These are phyloP conservation scores for Pygoscelis antarcticus DNA, from an alignment of 2,113 vertebrate genomes.

Conservation along the genomic window DNA sequence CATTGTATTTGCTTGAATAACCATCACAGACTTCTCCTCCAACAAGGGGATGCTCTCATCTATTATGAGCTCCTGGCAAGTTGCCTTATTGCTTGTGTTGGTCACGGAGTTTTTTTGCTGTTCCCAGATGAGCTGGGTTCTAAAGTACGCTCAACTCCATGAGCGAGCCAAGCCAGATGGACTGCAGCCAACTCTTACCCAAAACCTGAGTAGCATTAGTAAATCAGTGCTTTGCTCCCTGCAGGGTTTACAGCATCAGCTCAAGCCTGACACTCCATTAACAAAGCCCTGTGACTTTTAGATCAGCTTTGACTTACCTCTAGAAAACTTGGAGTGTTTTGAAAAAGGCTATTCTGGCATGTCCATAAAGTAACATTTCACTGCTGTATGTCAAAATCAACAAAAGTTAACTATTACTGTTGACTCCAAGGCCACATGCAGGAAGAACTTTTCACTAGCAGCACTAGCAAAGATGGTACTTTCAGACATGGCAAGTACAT, in stretches of 20 bases:
- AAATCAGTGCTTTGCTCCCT: background rate
- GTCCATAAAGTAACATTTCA: background rate
- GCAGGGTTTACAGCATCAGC: background rate
- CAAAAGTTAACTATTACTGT: background rate
- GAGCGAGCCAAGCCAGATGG: background rate
- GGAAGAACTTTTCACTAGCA: background rate
- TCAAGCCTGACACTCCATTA: constrained; percentile 2
- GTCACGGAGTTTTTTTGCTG: constrained; percentile 43
- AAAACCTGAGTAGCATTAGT: constrained; percentile 35
- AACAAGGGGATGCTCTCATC: constrained; percentile 25
- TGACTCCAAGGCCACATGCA: background rate
- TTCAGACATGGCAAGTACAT: background rate
- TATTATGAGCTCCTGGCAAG: constrained; percentile 22
- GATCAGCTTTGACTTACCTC: background rate
- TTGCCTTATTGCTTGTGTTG: background rate
- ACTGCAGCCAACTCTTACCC: constrained; percentile 8
- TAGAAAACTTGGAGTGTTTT: background rate
- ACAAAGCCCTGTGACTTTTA: background rate
- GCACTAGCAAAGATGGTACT: background rate
- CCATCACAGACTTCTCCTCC: background rate
- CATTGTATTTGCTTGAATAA: constrained; percentile 22
- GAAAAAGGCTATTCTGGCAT: background rate
- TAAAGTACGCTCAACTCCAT: background rate
- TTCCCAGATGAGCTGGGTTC: constrained; percentile 33
- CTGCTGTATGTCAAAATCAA: background rate